Evolutionary conservation across 2,113 vertebrate genomes (phyloP).

Genomic region (Cephalophus harveyi): DNA sequence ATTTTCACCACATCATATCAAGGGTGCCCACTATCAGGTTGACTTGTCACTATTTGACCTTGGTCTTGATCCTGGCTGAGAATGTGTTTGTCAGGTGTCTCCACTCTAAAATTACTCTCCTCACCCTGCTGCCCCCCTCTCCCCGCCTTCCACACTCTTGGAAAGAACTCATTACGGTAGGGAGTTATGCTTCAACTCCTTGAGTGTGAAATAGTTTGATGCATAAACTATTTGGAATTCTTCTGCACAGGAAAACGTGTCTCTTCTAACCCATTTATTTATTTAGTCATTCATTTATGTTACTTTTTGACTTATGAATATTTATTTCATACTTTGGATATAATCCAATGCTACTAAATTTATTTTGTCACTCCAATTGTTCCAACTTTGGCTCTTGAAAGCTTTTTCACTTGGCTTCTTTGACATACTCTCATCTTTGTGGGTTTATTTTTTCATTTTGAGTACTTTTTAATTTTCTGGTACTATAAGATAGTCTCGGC

Average conservation of each 20-base stretch:
- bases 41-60: background rate
- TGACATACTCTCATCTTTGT: background rate
- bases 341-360: background rate
- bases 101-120: background rate
- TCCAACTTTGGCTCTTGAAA: background rate
- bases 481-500: background rate
- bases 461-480: background rate
- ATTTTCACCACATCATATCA: background rate
- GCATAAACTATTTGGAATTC: background rate
- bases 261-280: background rate
- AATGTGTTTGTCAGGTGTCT: background rate
- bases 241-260: background rate
- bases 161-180: background rate
- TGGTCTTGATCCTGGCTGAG: background rate
- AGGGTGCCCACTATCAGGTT: background rate
- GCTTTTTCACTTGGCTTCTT: background rate
- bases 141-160: background rate
- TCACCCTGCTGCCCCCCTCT: accelerated
- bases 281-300: background rate
- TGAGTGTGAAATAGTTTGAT: background rate
- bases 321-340: conserved; percentile 38
- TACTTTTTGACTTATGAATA: background rate
- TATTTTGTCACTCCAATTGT: background rate
- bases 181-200: background rate
- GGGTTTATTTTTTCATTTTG: background rate